A percentile compares a stretch with the other conserved stretches of the same genome.
phyloP scores from a whole-genome alignment of 1,140 invertebrate genomes.

The Daktulosphaira vitifoliae region DNA sequence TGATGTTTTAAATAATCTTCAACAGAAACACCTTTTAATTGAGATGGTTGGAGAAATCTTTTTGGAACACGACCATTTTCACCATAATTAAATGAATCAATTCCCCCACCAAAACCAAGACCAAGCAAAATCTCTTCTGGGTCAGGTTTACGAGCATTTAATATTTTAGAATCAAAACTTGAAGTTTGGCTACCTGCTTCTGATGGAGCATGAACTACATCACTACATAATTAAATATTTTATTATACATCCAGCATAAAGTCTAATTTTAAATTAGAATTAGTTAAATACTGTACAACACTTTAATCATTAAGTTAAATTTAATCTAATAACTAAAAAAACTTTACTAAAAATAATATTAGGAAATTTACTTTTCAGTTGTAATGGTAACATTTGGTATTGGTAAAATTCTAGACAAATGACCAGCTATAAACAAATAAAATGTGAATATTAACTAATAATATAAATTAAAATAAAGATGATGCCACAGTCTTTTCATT shows the following conservation, averaged over 20 bases:
- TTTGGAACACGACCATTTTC: slow-evolving; percentile 51
- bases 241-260: too few species aligned
- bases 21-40: slow-evolving; percentile 53
- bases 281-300: too few species aligned
- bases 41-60: slow-evolving; percentile 51
- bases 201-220: slow-evolving; percentile 35
- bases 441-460: too few species aligned
- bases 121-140: slow-evolving; percentile 63
- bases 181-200: slow-evolving; percentile 57
- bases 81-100: slow-evolving; percentile 40
- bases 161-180: slow-evolving; percentile 58
- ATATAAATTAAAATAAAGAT: too few species aligned
- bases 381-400: slow-evolving; percentile 26
- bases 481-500: too few species aligned
- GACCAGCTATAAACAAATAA: slow-evolving; percentile 14
- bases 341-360: background rate
- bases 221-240: slow-evolving; percentile 18
- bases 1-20: slow-evolving; percentile 53
- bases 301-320: too few species aligned
- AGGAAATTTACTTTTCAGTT: slow-evolving; percentile 11
- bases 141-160: slow-evolving; percentile 62
- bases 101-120: slow-evolving; percentile 54
- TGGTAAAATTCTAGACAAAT: slow-evolving; percentile 3
- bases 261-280: too few species aligned
- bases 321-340: too few species aligned